phyloP scores from a whole-genome alignment of 2,888 invertebrate genomes.

The Rhimphoctona megacephalus region DNA sequence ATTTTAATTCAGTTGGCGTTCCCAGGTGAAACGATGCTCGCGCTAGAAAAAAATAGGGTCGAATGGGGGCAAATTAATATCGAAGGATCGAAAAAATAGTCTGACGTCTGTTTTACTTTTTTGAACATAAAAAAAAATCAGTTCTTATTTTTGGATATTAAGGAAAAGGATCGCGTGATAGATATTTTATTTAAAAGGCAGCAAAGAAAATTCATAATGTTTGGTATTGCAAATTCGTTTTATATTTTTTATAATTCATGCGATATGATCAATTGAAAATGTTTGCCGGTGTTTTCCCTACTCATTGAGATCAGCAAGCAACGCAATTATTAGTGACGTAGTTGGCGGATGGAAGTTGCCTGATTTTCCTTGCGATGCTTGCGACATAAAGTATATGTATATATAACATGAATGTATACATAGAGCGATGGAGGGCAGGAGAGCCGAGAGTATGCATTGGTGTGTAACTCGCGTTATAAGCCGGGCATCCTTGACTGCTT shows the following conservation, averaged over 20 bases:
- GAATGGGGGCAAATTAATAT: background rate
- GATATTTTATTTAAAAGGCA: background rate
- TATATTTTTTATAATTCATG: background rate
- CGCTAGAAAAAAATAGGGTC: background rate
- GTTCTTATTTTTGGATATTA: background rate
- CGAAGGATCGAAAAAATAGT: background rate
- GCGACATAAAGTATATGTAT: constrained; percentile 33
- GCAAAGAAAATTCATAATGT: background rate
- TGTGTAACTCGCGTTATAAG: constrained; percentile 69
- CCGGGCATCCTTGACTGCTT: constrained; percentile 82
- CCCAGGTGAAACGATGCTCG: background rate
- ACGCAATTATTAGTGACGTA: constrained; percentile 72
- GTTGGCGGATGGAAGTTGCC: constrained; percentile 79
- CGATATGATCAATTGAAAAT: background rate
- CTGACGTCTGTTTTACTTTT: background rate
- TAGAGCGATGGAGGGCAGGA: constrained; percentile 40
- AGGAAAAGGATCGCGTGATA: background rate
- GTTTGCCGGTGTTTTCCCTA: background rate
- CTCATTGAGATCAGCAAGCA: constrained; percentile 8
- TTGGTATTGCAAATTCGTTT: background rate
- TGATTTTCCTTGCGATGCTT: constrained; percentile 51
- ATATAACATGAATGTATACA: constrained; percentile 12
- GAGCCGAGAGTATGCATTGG: constrained; percentile 19
- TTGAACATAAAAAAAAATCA: background rate
- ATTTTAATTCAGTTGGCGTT: background rate